Evolutionary conservation across 1,140 invertebrate species (phyloP), one percentile per base, ranked within the genome.

Genomic region (Cotesia vestalis): DNA sequence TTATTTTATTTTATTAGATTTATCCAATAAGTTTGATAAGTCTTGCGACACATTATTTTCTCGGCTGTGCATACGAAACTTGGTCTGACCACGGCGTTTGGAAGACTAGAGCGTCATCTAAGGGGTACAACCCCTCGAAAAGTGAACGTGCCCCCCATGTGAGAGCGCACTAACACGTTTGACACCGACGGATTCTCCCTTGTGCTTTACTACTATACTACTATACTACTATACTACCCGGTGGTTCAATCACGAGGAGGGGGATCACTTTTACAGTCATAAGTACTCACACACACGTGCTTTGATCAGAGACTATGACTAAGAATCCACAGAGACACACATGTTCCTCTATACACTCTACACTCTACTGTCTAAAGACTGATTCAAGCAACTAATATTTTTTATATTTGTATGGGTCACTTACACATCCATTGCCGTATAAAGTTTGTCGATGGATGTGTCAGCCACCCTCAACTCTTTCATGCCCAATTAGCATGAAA

Each of bases 261-360:
- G 53, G 55, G 36, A 17, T 57, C 17, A 38, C 55, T 66, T 66
- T 12, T 38, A 34, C 57, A 59, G 4, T 4, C 9, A 59, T 59
- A 17, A 17, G 17, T 27, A 59, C 57, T 20, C 40, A 46, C 40
- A 46, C 40, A 46, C 11, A 46, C 60, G 66, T 52, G 55, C 52
- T 66, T 66, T 35, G 63, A 66, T 63, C 61, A 53, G 69, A 64
- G 59, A 40, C 78, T 80, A 80, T 80, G 79, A 80, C 79, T 80
- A 80, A 80, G 79, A 80, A 79, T 73, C 64, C 59, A 78, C 46
- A 74, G 77, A 46, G 20, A 17, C 27, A 59, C 14, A 59, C 57
- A 59, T 59, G 60, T 75, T 52, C 27, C 27, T 27, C 27, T 27
- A 27, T 27, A 27, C 2, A 27, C 27, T 27, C 2, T 27, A 35